Base-by-base conservation (phyloP, 2,113 vertebrate genomes). In the Ia io region DNA sequence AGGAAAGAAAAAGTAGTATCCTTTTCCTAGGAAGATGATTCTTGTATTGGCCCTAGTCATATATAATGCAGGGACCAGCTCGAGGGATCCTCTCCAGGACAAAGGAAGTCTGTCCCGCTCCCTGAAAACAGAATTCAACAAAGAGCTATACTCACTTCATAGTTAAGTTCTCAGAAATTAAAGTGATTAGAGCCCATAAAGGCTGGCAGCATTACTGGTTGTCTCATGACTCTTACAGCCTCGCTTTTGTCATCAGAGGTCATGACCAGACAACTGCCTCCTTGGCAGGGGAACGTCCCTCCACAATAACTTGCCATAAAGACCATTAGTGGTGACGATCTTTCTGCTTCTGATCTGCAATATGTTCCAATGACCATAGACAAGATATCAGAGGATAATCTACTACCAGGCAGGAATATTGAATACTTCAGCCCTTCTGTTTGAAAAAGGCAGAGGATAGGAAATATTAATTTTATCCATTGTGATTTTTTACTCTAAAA, bases 331-430 rank as follows among this genome's bases (percentile, higher is more conserved):
- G 23, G 56, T 82, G 90, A 88, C 59, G 79, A 14, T 80, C 17
- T 69, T 44, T 47, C 59, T 71, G 71, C 67, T 51, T 71, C 82
- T 84, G 78, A 91, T 93, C 63, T 92, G 35, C 70, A 92, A 12
- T 80, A 42, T 18, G 44, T 35, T 90, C 85, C 90, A 91, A 88
- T 95, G 93, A 93, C 63, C 61, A 86, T 63, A 83, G 95, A 96
- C 90, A 94, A 92, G 69, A 32, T 84, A 93, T 79, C 90, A 73
- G 77, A 90, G 92, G 84, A 91, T 56, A 92, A 88, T 92, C 85
- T 84, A 49, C 42, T 65, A 22, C 11, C 23, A 53, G 71, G 25
- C 17, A 65, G 30, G 53, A 86, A 82, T 88, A 88, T 9, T 59
- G 23, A 59, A 42, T 71, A 32, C 13, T 14, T 35, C 71, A 89